Base-by-base conservation (phyloP, 2,888 invertebrate species). In the Fragum fragum region DNA sequence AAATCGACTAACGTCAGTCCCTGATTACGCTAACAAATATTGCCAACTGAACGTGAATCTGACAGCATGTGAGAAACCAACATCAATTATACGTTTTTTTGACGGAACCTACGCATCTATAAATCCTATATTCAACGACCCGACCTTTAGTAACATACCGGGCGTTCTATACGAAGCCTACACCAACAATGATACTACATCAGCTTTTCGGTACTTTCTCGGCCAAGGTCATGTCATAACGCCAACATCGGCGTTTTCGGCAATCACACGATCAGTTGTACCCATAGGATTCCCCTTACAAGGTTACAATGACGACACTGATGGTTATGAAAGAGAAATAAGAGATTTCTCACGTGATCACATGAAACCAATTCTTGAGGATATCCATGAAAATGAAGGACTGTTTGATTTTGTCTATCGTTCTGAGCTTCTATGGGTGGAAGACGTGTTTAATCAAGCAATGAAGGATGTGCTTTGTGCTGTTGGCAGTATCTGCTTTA, bases 61-160 rank as follows among this genome's bases (percentile, higher is more conserved):
- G 18, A 36, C 73, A 0, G 73, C 59, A 0, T 91, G 90, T 74
- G 74, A 79, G 26, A 82, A 81, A 7, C 86, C 88, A 0, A 75
- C 71, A 9, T 91, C 91, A 9, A 76, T 91, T 7, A 76, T 91
- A 29, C 79, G 90, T 0, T 90, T 85, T 57, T 91, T 91, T 70
- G 91, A 91, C 73, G 91, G 91, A 0, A 87, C 90, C 0, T 86
- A 78, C 63, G 57, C 87, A 6, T 47, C 36, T 29, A 29, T 89
- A 1, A 73, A 80, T 68, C 66, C 89, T 0, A 78, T 77, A 0
- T 91, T 91, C 57, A 85, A 88, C 63, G 90, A 91, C 76, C 81
- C 90, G 5, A 83, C 83, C 1, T 91, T 89, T 61, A 81, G 79
- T 63, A 90, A 90, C 76, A 88, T 91, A 26, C 26, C 78, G 0